Percentiles rank a stretch among this genome's conserved stretches.
phyloP scores from a whole-genome alignment of 1,140 invertebrate species.

The Atopsyche davidsoni region DNA sequence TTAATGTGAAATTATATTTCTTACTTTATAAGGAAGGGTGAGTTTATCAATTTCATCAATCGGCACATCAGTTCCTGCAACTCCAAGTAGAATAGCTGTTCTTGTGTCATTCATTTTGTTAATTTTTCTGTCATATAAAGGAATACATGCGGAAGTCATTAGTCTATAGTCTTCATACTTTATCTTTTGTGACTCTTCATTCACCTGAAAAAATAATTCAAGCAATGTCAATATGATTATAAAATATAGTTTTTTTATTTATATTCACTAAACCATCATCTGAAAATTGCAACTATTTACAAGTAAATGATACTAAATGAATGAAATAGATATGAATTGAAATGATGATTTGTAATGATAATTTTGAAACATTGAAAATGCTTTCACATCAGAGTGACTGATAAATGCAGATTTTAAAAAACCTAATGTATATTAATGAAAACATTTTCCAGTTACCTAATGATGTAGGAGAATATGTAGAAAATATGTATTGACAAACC shows the following conservation, averaged over 20 bases:
- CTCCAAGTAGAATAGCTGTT: slow-evolving; percentile 76
- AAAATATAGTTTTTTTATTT: background rate
- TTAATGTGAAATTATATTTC: no score
- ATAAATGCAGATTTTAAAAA: no score
- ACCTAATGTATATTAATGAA: no score
- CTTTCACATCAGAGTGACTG: no score
- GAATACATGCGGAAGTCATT: slow-evolving; percentile 79
- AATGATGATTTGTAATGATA: no score
- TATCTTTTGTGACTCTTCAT: slow-evolving; percentile 10
- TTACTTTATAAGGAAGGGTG: slow-evolving; percentile 71
- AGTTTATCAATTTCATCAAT: slow-evolving; percentile 82
- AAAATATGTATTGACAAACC: no score
- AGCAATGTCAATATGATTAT: background rate
- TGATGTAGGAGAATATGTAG: no score
- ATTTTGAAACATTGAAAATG: no score
- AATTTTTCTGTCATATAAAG: slow-evolving; percentile 70
- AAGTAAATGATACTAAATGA: no score
- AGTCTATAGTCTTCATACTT: slow-evolving; percentile 52
- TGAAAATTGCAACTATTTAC: no score
- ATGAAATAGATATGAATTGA: no score
- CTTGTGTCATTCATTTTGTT: slow-evolving; percentile 52
- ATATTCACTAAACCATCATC: background rate
- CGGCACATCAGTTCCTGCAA: slow-evolving; percentile 90
- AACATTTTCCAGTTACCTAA: no score
- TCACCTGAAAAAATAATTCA: slow-evolving; percentile 33